phyloP scores from a whole-genome alignment of 30 jellyfish, hydroid and myxozoan species.

The Aurelia sp. region DNA sequence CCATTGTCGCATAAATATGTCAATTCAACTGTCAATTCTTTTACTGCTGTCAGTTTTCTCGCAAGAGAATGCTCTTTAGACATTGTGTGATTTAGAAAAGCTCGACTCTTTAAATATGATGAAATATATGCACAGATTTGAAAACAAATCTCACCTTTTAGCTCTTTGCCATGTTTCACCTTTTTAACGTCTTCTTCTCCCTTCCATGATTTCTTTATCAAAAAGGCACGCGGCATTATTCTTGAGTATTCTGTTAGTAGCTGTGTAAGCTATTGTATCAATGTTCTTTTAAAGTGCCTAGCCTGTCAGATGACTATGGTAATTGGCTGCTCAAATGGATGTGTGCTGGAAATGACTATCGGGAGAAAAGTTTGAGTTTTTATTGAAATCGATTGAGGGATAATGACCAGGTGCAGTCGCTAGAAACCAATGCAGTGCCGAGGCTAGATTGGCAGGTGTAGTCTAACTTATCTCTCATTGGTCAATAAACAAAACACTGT shows the following conservation, averaged over 20 bases:
- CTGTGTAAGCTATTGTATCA: too few species aligned
- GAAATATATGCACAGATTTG: slow-evolving; percentile 1
- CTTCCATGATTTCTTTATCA: slow-evolving; percentile 55
- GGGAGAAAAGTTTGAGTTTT: slow-evolving; percentile 16
- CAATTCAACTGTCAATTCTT: too few species aligned
- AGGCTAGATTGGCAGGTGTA: slow-evolving; percentile 51
- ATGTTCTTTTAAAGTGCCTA: too few species aligned
- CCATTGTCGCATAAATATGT: too few species aligned
- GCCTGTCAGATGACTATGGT: background rate
- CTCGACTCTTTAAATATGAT: background rate
- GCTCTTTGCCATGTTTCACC: background rate
- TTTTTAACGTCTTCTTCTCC: background rate
- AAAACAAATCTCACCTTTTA: background rate
- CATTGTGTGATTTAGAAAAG: too few species aligned
- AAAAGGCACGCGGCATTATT: slow-evolving; percentile 52
- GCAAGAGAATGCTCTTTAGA: too few species aligned
- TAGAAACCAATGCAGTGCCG: slow-evolving; percentile 42
- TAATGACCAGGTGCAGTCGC: slow-evolving; percentile 51
- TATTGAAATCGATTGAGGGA: slow-evolving; percentile 9
- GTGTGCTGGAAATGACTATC: slow-evolving; percentile 53
- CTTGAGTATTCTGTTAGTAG: background rate
- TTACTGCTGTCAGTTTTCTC: too few species aligned
- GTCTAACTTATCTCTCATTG: slow-evolving; percentile 25
- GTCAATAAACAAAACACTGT: slow-evolving; percentile 10
- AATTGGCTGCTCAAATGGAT: slow-evolving; percentile 41